A percentile compares a stretch with the other conserved stretches of the same genome.
These are phyloP conservation scores for Caloenas nicobarica DNA, from an alignment of 2,113 vertebrate species.

Conservation along the genomic window DNA sequence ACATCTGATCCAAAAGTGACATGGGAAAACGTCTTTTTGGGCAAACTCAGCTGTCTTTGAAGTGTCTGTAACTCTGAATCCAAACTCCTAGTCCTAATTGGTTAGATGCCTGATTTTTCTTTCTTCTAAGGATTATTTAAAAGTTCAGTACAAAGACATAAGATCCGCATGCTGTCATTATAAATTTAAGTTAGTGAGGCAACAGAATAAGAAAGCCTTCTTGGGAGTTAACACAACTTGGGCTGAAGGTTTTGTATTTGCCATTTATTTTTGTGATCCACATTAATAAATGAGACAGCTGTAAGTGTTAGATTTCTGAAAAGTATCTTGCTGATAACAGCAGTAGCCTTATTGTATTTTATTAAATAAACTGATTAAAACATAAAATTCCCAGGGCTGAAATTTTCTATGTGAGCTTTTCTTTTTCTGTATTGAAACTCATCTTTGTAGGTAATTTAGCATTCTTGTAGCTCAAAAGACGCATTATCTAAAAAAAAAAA, in stretches of 20 bases:
- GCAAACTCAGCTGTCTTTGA: slow-evolving; percentile 33
- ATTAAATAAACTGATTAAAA: slow-evolving; percentile 84
- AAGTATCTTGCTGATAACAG: slow-evolving; percentile 78
- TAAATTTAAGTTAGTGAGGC: slow-evolving; percentile 50
- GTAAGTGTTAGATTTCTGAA: slow-evolving; percentile 82
- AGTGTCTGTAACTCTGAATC: neutral
- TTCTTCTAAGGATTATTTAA: slow-evolving; percentile 33
- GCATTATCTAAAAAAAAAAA: neutral
- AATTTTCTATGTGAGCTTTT: slow-evolving; percentile 39
- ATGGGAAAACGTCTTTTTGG: slow-evolving; percentile 25
- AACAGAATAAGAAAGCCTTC: slow-evolving; percentile 44
- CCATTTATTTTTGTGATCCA: slow-evolving; percentile 65
- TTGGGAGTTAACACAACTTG: slow-evolving; percentile 65
- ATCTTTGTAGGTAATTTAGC: slow-evolving; percentile 22
- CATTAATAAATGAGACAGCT: slow-evolving; percentile 76
- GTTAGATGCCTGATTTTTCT: slow-evolving; percentile 46
- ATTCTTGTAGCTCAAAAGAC: neutral
- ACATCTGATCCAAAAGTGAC: neutral
- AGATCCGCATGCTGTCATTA: slow-evolving; percentile 42
- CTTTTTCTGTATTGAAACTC: neutral
- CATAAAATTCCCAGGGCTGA: slow-evolving; percentile 21
- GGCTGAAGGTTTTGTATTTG: slow-evolving; percentile 60
- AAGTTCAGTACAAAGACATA: slow-evolving; percentile 55
- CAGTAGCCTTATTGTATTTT: slow-evolving; percentile 77
- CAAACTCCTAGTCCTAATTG: slow-evolving; percentile 24